These are phyloP conservation scores for Chloroceryle amazona DNA, from an alignment of 2,797 vertebrate genomes.

Conservation along the genomic window DNA sequence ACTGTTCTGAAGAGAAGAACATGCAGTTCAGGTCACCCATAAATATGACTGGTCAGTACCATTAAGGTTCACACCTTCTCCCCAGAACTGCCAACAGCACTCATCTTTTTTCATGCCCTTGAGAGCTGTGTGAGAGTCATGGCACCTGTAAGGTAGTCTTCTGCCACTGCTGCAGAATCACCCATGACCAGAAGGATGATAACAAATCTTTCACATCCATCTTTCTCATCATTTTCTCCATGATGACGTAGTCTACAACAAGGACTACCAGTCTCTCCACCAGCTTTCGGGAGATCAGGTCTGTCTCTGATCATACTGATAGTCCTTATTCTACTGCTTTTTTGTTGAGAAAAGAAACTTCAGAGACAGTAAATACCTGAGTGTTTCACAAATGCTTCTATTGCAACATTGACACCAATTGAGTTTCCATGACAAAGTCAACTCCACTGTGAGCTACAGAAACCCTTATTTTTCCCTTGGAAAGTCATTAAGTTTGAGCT, in stretches of 20 bases:
- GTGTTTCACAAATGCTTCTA: background rate
- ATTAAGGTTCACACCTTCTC: background rate
- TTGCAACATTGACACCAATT: background rate
- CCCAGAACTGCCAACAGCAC: background rate
- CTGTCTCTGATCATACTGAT: background rate
- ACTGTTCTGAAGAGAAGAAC: background rate
- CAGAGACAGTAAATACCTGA: background rate
- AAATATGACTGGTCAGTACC: background rate
- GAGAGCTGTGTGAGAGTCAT: accelerated
- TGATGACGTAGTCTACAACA: background rate
- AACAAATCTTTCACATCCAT: background rate
- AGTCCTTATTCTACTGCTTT: background rate
- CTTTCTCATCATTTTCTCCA: background rate
- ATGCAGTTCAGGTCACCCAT: background rate
- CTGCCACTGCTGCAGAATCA: background rate
- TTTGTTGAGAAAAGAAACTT: background rate
- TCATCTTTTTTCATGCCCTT: background rate
- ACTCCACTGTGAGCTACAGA: background rate
- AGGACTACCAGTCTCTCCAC: background rate
- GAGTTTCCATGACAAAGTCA: background rate
- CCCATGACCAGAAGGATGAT: background rate
- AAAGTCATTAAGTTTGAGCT: background rate
- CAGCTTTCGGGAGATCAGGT: background rate
- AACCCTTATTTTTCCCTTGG: background rate
- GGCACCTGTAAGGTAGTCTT: background rate